Conservation (phyloP, 2,797 vertebrate species). For the Ataeniobius toweri region DNA sequence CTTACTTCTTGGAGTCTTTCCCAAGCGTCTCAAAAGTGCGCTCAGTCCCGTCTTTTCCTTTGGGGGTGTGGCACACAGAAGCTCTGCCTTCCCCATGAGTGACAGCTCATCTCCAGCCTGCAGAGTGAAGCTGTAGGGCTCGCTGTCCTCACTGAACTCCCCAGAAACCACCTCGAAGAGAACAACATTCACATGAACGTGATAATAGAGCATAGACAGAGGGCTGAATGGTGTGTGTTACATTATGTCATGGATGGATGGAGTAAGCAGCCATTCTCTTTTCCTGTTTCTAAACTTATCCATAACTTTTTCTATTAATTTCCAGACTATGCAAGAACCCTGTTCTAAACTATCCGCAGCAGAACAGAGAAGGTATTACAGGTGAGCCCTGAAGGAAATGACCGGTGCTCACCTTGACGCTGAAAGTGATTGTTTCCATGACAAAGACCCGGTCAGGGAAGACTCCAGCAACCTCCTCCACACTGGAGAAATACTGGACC, state of each 20-base stretch:
- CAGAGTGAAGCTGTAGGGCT: conserved; percentile 97
- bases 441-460: conserved; percentile 97
- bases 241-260: too few species aligned
- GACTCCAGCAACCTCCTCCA: conserved; percentile 94
- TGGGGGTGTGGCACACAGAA: conserved; percentile 90
- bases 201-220: neutral
- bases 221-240: neutral
- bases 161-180: conserved; percentile 90
- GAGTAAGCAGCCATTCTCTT: neutral
- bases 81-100: conserved; percentile 97
- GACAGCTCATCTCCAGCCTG: conserved; percentile 96
- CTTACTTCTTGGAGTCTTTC: conserved; percentile 84
- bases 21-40: conserved; percentile 88
- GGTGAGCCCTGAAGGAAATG: neutral
- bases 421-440: conserved; percentile 97
- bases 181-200: neutral
- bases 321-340: neutral
- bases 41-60: conserved; percentile 93
- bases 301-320: neutral
- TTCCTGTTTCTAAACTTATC: neutral
- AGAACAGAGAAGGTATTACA: neutral
- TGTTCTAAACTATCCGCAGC: neutral
- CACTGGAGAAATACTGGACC: conserved; percentile 94
- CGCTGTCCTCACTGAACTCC: conserved; percentile 98
- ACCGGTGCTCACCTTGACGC: conserved; percentile 86